Evolutionary conservation across 2,888 invertebrate species (phyloP).

Genomic region (Tiliacea citrago): DNA sequence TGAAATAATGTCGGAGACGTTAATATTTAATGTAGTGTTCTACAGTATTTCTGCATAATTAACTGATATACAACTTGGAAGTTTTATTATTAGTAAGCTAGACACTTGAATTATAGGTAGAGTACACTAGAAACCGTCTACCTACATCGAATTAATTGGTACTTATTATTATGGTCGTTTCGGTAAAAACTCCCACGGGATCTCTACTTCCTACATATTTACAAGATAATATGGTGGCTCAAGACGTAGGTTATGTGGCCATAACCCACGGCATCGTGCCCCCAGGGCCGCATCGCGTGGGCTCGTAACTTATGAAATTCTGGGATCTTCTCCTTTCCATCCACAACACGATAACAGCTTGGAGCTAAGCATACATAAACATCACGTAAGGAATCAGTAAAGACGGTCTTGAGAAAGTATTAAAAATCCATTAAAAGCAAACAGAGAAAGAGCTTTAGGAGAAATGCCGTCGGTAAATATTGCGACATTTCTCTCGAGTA

Average conservation of each 20-base stretch:
- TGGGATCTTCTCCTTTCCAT: not conserved
- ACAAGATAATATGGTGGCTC: not conserved
- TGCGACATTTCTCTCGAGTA: constrained; percentile 28
- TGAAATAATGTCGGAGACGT: constrained; percentile 32
- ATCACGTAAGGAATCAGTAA: constrained; percentile 5
- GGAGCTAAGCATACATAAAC: constrained; percentile 17
- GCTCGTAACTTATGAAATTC: constrained; percentile 8
- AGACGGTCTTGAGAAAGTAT: constrained; percentile 16
- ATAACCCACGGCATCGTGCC: not conserved
- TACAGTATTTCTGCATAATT: not conserved
- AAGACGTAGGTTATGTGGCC: not conserved
- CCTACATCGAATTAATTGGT: constrained; percentile 15
- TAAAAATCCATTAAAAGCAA: constrained; percentile 41
- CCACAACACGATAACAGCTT: constrained; percentile 5
- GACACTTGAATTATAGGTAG: not conserved
- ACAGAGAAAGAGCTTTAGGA: constrained; percentile 22
- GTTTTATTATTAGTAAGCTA: not conserved
- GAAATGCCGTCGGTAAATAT: constrained; percentile 22
- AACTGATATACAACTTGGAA: not conserved
- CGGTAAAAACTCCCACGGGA: constrained; percentile 1
- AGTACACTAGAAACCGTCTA: not conserved
- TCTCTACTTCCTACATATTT: not conserved
- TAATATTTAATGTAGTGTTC: constrained; percentile 1
- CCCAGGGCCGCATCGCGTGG: not conserved
- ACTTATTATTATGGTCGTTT: constrained; percentile 17